Percentiles rank a stretch among this genome's conserved stretches.
These are phyloP conservation scores for Ptilodon capucinus DNA, from an alignment of 2,888 invertebrate species.

Conservation along the genomic window DNA sequence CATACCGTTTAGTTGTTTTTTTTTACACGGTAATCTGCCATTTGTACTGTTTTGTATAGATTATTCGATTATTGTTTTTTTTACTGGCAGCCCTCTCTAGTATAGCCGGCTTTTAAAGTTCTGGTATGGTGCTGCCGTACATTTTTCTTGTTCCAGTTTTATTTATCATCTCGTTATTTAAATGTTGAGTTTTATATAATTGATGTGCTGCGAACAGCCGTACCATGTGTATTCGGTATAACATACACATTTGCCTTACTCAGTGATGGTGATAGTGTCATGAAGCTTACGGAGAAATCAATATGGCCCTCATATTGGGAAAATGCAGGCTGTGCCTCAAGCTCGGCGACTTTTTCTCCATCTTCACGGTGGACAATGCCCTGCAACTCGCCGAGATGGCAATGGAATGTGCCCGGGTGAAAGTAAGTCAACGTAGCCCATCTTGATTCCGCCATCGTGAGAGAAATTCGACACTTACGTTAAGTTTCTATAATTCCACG, in stretches of 20 bases:
- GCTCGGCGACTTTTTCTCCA: slow-evolving; percentile 79
- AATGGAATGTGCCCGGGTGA: slow-evolving; percentile 76
- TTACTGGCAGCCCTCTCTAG: no score
- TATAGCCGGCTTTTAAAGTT: no score
- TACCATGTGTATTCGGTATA: slow-evolving; percentile 19
- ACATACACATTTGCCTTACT: slow-evolving; percentile 4
- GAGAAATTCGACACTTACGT: not conserved
- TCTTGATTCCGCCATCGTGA: not conserved
- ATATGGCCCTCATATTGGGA: slow-evolving; percentile 80
- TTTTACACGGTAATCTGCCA: no score
- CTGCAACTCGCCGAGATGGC: slow-evolving; percentile 78
- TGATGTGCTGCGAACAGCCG: no score
- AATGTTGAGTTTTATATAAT: no score
- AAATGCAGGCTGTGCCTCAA: slow-evolving; percentile 81
- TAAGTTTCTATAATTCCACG: no score
- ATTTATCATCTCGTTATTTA: no score
- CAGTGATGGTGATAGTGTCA: slow-evolving; percentile 53
- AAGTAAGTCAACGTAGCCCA: slow-evolving; percentile 50
- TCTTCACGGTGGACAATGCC: slow-evolving; percentile 76
- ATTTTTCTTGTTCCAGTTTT: no score
- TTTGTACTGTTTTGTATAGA: no score
- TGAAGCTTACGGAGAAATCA: slow-evolving; percentile 70
- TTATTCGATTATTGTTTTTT: no score
- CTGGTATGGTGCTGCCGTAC: no score
- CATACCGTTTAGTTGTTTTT: no score